Percentiles rank a stretch among this genome's conserved stretches.
Conservation (phyloP, 2,113 vertebrate genomes). For the Plectropomus leopardus region DNA sequence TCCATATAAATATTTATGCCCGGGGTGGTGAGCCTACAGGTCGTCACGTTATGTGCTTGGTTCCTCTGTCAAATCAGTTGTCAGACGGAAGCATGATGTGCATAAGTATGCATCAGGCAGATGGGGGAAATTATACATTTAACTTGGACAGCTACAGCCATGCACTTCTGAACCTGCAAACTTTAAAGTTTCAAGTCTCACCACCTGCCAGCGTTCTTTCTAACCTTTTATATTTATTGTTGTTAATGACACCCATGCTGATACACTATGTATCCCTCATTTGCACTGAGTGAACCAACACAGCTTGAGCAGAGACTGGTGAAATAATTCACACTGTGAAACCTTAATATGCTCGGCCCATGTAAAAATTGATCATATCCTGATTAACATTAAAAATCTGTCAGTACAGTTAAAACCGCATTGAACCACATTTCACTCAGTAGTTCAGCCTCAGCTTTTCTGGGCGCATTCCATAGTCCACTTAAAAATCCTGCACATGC, state of each 20-base stretch:
- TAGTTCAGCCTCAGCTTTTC: constrained; percentile 17
- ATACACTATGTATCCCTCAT: neutral
- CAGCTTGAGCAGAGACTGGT: constrained; percentile 8
- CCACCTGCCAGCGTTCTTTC: constrained; percentile 11
- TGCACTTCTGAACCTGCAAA: constrained; percentile 46
- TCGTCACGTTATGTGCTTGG: constrained; percentile 59
- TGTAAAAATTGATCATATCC: constrained; percentile 42
- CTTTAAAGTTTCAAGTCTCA: constrained; percentile 39
- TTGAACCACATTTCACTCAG: constrained; percentile 27
- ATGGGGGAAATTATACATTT: constrained; percentile 69
- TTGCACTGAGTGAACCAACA: neutral
- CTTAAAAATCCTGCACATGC: constrained; percentile 7
- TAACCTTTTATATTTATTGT: constrained; percentile 20
- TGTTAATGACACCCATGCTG: constrained; percentile 16
- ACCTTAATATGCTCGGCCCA: neutral
- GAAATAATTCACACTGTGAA: constrained; percentile 13
- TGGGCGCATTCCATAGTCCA: constrained; percentile 24
- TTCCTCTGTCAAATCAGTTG: constrained; percentile 77
- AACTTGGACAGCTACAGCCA: constrained; percentile 43
- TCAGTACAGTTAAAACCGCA: constrained; percentile 31
- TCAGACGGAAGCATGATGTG: constrained; percentile 70
- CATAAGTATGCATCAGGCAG: constrained; percentile 73
- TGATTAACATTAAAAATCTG: constrained; percentile 32
- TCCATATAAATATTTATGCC: constrained; percentile 78
- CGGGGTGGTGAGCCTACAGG: constrained; percentile 67